Conservation (phyloP, 64 coral and sea anemone genomes). For the Trachythela sp. region DNA sequence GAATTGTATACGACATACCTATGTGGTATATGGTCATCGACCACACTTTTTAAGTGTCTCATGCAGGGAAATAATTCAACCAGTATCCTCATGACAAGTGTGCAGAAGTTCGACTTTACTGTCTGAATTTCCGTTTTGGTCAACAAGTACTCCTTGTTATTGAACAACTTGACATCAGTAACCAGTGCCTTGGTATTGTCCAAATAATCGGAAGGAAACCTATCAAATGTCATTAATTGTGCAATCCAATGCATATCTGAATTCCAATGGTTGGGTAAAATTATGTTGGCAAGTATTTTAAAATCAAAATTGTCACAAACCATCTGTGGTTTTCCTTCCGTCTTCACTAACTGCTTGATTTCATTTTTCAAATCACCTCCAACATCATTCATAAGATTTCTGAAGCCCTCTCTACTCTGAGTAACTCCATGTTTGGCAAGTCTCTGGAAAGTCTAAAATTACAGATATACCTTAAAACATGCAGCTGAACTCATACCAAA, state of each 20-base stretch:
- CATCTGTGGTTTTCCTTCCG: background rate
- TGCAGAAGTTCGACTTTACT: slow-evolving; percentile 6
- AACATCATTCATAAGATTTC: background rate
- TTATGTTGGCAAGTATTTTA: background rate
- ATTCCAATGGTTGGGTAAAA: slow-evolving; percentile 30
- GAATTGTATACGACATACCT: background rate
- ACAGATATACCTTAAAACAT: too few species aligned
- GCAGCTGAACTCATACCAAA: too few species aligned
- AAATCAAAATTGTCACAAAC: slow-evolving; percentile 22
- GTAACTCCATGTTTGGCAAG: background rate
- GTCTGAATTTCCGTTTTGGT: slow-evolving; percentile 11
- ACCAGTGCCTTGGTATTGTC: slow-evolving; percentile 43
- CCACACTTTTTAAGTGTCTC: background rate
- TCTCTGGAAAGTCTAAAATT: background rate
- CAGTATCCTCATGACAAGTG: slow-evolving; percentile 25
- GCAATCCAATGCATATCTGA: slow-evolving; percentile 62
- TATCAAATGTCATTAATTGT: slow-evolving; percentile 57
- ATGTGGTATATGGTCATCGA: slow-evolving; percentile 31
- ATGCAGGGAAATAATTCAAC: slow-evolving; percentile 32
- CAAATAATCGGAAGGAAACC: slow-evolving; percentile 24
- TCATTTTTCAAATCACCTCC: background rate
- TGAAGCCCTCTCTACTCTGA: background rate
- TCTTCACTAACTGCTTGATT: background rate
- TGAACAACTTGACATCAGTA: background rate
- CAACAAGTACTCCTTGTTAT: slow-evolving; percentile 1